Evolutionary conservation across 2,888 invertebrate genomes (phyloP).

Genomic region (Eupithecia insigniata): DNA sequence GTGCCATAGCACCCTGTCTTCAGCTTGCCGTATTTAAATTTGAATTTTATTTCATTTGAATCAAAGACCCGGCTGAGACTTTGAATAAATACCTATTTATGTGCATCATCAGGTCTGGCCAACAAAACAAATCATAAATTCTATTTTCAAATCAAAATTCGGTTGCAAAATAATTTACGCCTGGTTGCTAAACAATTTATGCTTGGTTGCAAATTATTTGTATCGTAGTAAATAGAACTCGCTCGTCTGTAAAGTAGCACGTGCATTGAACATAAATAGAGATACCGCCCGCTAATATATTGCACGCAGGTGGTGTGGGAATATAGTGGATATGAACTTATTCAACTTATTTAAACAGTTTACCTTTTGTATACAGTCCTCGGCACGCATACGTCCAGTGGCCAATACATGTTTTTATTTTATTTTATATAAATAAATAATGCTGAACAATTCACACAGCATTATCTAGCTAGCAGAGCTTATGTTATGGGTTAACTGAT

Average conservation of each 20-base stretch:
- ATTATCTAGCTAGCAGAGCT: too few relatives aligned
- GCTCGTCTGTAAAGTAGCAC: slow-evolving; percentile 44
- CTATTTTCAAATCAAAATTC: slow-evolving; percentile 2
- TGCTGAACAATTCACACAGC: too few relatives aligned
- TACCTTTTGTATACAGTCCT: too few relatives aligned
- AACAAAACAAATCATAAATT: slow-evolving; percentile 4
- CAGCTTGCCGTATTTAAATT: too few relatives aligned
- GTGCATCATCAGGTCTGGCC: neutral
- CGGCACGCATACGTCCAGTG: too few relatives aligned
- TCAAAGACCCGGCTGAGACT: too few relatives aligned
- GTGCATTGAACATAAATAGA: slow-evolving; percentile 59
- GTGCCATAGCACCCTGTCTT: neutral
- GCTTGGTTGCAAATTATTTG: slow-evolving; percentile 10
- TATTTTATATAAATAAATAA: too few relatives aligned
- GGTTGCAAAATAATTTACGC: neutral
- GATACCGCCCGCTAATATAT: slow-evolving; percentile 60
- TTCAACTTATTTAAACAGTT: too few relatives aligned
- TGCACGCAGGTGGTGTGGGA: slow-evolving; percentile 40
- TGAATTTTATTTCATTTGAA: too few relatives aligned
- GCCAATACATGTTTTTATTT: too few relatives aligned
- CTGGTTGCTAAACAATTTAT: neutral
- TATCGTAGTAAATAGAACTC: slow-evolving; percentile 12
- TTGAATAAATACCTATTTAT: neutral
- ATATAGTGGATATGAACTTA: slow-evolving; percentile 33
- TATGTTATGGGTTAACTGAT: too few relatives aligned